Evolutionary conservation across 2,113 vertebrate species (phyloP).

Genomic region (Axis porcinus): DNA sequence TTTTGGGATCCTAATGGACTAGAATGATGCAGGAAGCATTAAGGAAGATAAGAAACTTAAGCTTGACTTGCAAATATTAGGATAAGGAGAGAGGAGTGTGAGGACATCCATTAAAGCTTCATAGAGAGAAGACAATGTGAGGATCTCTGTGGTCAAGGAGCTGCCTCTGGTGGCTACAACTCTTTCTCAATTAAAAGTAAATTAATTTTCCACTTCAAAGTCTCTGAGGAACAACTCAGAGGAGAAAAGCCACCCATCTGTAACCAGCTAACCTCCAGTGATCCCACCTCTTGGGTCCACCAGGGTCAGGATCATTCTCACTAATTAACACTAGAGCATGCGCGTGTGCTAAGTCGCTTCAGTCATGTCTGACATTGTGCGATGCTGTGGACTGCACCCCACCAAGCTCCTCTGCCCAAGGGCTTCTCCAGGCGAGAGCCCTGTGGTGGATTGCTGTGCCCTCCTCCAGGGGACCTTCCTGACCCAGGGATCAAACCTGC

Average conservation of each 20-base stretch:
- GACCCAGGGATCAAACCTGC: not conserved
- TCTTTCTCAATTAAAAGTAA: not conserved
- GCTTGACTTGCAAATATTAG: not conserved
- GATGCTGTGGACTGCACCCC: not conserved
- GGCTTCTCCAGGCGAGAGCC: not conserved
- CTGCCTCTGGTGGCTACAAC: not conserved
- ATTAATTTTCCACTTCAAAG: not conserved
- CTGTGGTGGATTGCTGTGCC: not conserved
- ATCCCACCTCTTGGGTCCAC: not conserved
- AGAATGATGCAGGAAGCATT: not conserved
- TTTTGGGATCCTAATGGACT: not conserved
- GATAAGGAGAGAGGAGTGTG: not conserved
- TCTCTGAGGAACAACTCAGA: not conserved
- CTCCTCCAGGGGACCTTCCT: not conserved
- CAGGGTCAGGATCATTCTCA: not conserved
- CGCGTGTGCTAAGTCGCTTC: fast-evolving
- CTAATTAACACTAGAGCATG: not conserved
- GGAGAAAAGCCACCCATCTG: not conserved
- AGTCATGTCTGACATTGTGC: fast-evolving
- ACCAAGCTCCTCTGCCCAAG: not conserved
- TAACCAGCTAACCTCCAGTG: not conserved
- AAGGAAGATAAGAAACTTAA: not conserved
- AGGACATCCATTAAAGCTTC: not conserved
- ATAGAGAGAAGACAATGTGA: not conserved
- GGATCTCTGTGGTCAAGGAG: not conserved